Evolutionary conservation across 2,888 invertebrate genomes (phyloP), one percentile per base, ranked within the genome.

Genomic region (Notocelia uddmanniana): DNA sequence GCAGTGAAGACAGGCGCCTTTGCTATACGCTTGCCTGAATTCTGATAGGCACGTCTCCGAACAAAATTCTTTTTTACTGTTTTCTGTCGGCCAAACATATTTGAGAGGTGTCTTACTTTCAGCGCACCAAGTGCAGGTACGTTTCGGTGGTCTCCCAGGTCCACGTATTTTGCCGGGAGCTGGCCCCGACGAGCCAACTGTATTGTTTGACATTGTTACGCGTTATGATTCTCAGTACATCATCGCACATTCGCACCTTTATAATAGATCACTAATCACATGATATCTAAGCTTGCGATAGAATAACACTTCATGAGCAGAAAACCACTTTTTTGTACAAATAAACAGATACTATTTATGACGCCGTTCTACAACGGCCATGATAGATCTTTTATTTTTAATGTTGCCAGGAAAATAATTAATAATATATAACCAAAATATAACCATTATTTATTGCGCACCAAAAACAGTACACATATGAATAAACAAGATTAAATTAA

Each of bases 41-140:
- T 98, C 97, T 0, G 97, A 96, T 59, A 98, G 94, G 90, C 98
- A 98, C 37, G 96, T 96, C 89, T 98, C 97, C 0, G 98, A 98
- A 89, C 98, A 98, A 88, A 98, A 98, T 85, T 98, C 98, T 83
- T 98, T 98, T 83, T 97, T 98, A 13, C 97, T 97, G 85, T 97
- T 97, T 82, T 97, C 97, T 2, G 97, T 97, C 11, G 98, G 98
- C 76, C 97, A 91, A 37, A 98, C 97, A 89, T 98, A 98, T 85
- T 97, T 97, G 67, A 98, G 87, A 2, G 97, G 96, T 75, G 96
- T 95, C 89, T 97, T 97, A 74, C 95, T 96, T 89, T 97, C 97
- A 71, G 96, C 96, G 86, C 98, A 98, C 98, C 97, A 98, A 21
- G 97, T 97, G 89, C 98, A 98, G 75, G 95, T 96, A 79, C 96